Conservation (phyloP, 1,140 invertebrate species). For the Lordiphosa collinella region DNA sequence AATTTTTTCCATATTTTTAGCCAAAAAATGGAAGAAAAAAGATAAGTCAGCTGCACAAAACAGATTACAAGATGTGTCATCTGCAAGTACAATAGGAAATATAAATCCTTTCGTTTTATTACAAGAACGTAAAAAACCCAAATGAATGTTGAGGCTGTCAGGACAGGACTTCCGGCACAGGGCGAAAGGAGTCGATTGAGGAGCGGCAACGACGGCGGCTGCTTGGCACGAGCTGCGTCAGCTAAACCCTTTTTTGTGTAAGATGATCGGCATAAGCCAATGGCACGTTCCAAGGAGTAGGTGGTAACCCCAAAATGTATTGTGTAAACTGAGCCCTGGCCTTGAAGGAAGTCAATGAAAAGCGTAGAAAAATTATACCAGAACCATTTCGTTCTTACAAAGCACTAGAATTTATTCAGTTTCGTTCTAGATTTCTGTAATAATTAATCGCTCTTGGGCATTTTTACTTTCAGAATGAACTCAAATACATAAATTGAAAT, state of each 20-base stretch:
- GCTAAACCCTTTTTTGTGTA: conserved; percentile 48
- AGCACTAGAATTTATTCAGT: too few species aligned
- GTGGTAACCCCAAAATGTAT: background rate
- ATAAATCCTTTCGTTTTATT: conserved; percentile 79
- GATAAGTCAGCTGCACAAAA: conserved; percentile 58
- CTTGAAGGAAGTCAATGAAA: background rate
- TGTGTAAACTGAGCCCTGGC: background rate
- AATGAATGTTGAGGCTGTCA: conserved; percentile 7
- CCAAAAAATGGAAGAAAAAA: conserved; percentile 27
- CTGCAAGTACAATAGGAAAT: conserved; percentile 67
- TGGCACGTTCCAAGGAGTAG: conserved; percentile 21
- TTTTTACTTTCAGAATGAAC: too few species aligned
- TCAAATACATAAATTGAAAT: too few species aligned
- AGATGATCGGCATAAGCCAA: conserved; percentile 32
- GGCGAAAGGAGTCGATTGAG: conserved; percentile 8
- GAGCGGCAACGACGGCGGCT: conserved; percentile 12
- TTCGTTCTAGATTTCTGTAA: too few species aligned
- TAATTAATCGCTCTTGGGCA: too few species aligned
- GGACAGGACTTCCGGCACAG: conserved; percentile 55
- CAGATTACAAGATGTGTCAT: conserved; percentile 65
- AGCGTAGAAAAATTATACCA: too few species aligned
- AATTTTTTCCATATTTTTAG: conserved; percentile 52
- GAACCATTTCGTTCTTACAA: too few species aligned
- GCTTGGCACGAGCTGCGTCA: conserved; percentile 45
- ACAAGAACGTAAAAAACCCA: conserved; percentile 48